These are phyloP conservation scores for Cheiracanthium punctorium DNA, from an alignment of 2,888 invertebrate genomes.

Conservation along the genomic window DNA sequence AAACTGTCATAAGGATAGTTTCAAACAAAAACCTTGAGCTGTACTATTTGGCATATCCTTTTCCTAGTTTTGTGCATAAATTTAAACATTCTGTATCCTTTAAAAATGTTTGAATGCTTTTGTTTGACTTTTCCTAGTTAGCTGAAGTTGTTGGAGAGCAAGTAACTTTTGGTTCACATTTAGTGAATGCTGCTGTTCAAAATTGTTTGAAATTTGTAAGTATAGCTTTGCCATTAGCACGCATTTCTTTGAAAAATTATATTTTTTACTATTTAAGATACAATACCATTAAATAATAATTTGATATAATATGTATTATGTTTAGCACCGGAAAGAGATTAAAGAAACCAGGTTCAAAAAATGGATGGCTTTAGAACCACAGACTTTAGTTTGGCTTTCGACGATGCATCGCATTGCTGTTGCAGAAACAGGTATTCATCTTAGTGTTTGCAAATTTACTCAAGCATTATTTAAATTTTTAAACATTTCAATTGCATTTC, in stretches of 20 bases:
- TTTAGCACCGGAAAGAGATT: too few relatives aligned
- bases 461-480: too few relatives aligned
- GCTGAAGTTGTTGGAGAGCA: conserved; percentile 76
- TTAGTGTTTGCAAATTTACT: too few relatives aligned
- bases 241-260: too few relatives aligned
- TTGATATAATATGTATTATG: too few relatives aligned
- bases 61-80: not conserved
- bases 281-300: too few relatives aligned
- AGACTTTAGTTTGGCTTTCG: conserved; percentile 82
- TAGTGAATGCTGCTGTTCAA: conserved; percentile 82
- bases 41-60: too few relatives aligned
- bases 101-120: not conserved
- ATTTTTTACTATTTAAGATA: too few relatives aligned
- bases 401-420: conserved; percentile 81
- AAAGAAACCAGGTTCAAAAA: conserved; percentile 82
- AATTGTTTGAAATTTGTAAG: conserved; percentile 81
- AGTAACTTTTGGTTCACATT: conserved; percentile 80
- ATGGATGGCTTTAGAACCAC: conserved; percentile 83
- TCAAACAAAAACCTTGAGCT: too few relatives aligned
- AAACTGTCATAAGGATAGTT: too few relatives aligned
- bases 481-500: too few relatives aligned
- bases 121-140: conserved; percentile 73
- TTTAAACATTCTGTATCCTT: not conserved
- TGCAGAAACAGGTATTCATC: conserved; percentile 79
- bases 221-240: conserved; percentile 26